Conservation (phyloP, 2,888 invertebrate genomes). For the Dryadula phaetusa region DNA sequence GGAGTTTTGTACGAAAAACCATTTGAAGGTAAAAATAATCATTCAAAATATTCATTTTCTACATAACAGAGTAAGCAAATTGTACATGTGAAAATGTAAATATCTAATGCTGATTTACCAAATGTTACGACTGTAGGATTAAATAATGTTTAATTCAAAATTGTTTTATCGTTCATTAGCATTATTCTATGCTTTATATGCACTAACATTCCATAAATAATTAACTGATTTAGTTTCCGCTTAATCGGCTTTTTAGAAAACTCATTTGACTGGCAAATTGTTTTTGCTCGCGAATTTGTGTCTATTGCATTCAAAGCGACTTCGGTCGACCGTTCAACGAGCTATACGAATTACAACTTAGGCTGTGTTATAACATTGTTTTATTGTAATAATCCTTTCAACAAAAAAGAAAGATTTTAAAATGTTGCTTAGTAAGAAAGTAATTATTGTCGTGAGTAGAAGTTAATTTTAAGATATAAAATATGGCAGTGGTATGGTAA, state of each 20-base stretch:
- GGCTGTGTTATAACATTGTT: neutral
- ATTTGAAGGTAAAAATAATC: neutral
- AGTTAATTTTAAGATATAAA: no score
- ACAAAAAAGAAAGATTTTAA: neutral
- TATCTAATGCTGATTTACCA: constrained; percentile 43
- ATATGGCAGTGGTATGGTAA: no score
- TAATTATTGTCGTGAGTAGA: no score
- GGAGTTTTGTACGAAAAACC: neutral
- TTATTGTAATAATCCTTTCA: neutral
- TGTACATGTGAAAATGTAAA: constrained; percentile 12
- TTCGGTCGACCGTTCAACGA: constrained; percentile 35
- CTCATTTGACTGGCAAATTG: constrained; percentile 81
- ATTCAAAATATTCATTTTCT: neutral
- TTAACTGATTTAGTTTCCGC: constrained; percentile 80
- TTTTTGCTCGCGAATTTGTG: constrained; percentile 65
- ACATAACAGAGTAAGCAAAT: constrained; percentile 7
- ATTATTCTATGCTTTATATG: constrained; percentile 57
- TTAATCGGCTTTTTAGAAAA: constrained; percentile 83
- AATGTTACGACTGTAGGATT: constrained; percentile 40
- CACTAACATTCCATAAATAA: constrained; percentile 69
- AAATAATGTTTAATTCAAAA: constrained; percentile 47
- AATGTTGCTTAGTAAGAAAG: neutral
- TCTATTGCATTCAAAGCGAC: constrained; percentile 58
- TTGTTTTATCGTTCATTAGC: constrained; percentile 49
- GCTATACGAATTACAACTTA: neutral